These are phyloP conservation scores for Cololabis saira DNA, from an alignment of 2,113 vertebrate genomes.

Conservation along the genomic window DNA sequence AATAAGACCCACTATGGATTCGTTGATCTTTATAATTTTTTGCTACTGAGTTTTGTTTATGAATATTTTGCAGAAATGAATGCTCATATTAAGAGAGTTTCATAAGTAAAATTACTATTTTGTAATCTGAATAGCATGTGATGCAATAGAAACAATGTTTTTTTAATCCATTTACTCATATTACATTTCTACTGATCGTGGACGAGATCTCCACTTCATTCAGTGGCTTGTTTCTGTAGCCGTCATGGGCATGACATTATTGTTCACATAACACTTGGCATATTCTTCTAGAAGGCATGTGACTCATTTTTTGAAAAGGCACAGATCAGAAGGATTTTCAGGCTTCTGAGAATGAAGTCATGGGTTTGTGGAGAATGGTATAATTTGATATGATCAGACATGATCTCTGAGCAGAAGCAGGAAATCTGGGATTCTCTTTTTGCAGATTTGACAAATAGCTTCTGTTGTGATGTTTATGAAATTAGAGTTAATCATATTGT, in stretches of 20 bases:
- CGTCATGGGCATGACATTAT: not conserved
- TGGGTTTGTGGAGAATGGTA: not conserved
- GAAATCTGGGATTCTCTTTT: not conserved
- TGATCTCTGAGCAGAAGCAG: not conserved
- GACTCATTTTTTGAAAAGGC: not conserved
- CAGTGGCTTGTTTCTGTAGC: not conserved
- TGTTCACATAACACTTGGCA: not conserved
- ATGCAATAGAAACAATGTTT: too few species aligned
- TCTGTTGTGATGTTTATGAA: conserved; percentile 1
- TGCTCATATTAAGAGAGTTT: too few species aligned
- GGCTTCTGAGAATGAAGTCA: not conserved
- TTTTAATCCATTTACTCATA: too few species aligned
- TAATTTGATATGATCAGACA: not conserved
- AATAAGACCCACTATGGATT: too few species aligned
- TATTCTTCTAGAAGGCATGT: not conserved
- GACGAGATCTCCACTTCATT: not conserved
- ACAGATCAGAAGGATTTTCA: not conserved
- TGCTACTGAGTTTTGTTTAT: too few species aligned
- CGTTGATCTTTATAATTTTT: too few species aligned
- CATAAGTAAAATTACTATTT: too few species aligned
- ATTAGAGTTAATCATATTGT: not conserved
- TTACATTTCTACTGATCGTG: not conserved
- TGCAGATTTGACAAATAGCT: not conserved
- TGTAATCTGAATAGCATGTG: too few species aligned
- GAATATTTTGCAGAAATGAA: too few species aligned